Percentiles rank a stretch among this genome's conserved stretches.
These are phyloP conservation scores for Augiades crinisus DNA, from an alignment of 2,888 invertebrate species.

Conservation along the genomic window DNA sequence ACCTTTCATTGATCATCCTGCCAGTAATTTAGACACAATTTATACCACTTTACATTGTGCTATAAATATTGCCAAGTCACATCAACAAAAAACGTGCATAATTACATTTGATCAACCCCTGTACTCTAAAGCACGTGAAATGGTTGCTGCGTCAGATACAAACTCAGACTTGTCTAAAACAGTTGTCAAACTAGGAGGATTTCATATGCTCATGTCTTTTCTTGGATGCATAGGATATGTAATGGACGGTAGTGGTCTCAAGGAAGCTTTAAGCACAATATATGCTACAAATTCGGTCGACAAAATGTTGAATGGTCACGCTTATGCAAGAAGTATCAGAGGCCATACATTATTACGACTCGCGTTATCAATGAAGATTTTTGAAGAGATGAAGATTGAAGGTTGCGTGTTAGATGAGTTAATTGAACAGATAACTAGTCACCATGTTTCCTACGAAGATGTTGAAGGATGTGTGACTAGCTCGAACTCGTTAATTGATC, in stretches of 20 bases:
- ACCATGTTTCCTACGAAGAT: conserved; percentile 41
- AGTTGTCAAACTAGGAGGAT: conserved; percentile 47
- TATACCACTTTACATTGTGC: conserved; percentile 39
- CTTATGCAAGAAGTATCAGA: conserved; percentile 45
- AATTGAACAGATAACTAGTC: conserved; percentile 38
- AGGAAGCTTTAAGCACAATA: conserved; percentile 32
- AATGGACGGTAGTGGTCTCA: conserved; percentile 46
- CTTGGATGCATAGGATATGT: conserved; percentile 44
- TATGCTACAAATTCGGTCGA: conserved; percentile 44
- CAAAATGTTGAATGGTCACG: conserved; percentile 43
- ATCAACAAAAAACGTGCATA: conserved; percentile 33
- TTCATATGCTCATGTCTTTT: conserved; percentile 46
- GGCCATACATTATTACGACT: conserved; percentile 43
- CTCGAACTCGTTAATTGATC: conserved; percentile 31
- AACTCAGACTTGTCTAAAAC: conserved; percentile 29
- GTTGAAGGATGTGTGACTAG: conserved; percentile 37
- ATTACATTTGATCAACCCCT: conserved; percentile 46
- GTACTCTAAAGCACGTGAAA: conserved; percentile 42
- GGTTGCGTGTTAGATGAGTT: conserved; percentile 37
- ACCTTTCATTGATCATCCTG: conserved; percentile 46
- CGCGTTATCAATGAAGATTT: conserved; percentile 37
- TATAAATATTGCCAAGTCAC: conserved; percentile 28
- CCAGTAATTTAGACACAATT: conserved; percentile 42
- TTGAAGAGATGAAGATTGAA: conserved; percentile 39
- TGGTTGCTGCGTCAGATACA: conserved; percentile 34